Conservation (phyloP, 2,797 vertebrate genomes). For the Lutjanus argentimaculatus region DNA sequence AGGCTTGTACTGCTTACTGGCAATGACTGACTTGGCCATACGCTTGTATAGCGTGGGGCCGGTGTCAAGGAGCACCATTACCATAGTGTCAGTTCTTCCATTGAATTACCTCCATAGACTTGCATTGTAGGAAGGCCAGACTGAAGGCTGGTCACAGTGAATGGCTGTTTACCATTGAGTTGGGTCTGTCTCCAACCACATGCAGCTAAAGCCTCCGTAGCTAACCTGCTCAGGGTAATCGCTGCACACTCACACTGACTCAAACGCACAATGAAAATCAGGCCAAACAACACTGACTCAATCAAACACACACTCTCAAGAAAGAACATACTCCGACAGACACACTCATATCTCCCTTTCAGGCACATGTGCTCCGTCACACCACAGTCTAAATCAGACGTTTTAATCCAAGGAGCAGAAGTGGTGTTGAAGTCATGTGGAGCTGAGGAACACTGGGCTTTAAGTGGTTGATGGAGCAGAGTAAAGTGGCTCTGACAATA, state of each 20-base stretch:
- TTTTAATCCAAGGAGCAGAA: conserved; percentile 46
- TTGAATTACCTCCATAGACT: conserved; percentile 39
- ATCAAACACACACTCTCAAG: conserved; percentile 12
- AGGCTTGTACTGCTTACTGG: conserved; percentile 34
- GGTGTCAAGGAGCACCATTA: conserved; percentile 51
- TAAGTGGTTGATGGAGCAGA: conserved; percentile 8
- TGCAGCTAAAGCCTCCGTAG: conserved; percentile 80
- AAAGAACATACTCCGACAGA: conserved; percentile 2
- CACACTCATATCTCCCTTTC: conserved; percentile 16
- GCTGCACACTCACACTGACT: conserved; percentile 41
- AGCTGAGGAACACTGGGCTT: background rate
- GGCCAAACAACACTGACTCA: conserved; percentile 26
- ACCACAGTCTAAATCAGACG: conserved; percentile 17
- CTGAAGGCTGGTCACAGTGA: conserved; percentile 53
- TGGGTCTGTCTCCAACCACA: conserved; percentile 74
- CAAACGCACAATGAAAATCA: conserved; percentile 34
- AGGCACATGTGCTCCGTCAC: conserved; percentile 19
- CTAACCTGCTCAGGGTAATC: conserved; percentile 83
- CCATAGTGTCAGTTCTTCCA: conserved; percentile 52
- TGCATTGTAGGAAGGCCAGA: conserved; percentile 43
- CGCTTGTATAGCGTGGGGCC: conserved; percentile 34
- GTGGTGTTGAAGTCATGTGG: conserved; percentile 33
- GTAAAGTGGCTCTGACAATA: conserved; percentile 6
- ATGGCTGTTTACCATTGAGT: conserved; percentile 59
- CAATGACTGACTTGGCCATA: conserved; percentile 47